Evolutionary conservation across 2,113 vertebrate species (phyloP).

Genomic region (Castor canadensis): DNA sequence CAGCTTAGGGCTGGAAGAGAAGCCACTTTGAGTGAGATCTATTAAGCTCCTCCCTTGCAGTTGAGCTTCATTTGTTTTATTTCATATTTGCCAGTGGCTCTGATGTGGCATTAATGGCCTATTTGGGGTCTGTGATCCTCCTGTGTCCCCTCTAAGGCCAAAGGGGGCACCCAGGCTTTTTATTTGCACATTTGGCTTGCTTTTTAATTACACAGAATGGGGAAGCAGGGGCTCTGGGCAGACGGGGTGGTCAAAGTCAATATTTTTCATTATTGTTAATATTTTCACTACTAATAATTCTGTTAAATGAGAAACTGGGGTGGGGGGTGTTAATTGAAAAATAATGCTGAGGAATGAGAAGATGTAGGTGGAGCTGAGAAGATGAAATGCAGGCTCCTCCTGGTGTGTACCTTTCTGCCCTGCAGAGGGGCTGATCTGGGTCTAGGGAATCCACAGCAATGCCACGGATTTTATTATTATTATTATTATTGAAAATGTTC

Average conservation of each 20-base stretch:
- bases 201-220: constrained; percentile 42
- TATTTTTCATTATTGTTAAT: constrained; percentile 59
- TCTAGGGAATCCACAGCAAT: neutral
- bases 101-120: neutral
- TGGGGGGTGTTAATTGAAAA: constrained; percentile 62
- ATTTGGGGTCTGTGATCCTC: neutral
- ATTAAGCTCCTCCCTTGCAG: neutral
- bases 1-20: neutral
- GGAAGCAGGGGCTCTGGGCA: neutral
- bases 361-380: fast-evolving
- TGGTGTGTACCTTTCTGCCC: fast-evolving
- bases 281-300: constrained; percentile 52
- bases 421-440: neutral
- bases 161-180: neutral
- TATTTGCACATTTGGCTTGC: neutral
- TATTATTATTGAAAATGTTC: neutral
- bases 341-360: neutral
- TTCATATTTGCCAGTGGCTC: neutral
- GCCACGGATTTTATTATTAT: neutral
- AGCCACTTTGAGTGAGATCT: constrained; percentile 59
- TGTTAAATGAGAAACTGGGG: constrained; percentile 35
- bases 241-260: neutral
- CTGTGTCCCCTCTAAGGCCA: neutral
- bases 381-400: neutral
- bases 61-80: constrained; percentile 40